phyloP scores from a whole-genome alignment of 2,888 invertebrate species.

The Crematogaster levior region DNA sequence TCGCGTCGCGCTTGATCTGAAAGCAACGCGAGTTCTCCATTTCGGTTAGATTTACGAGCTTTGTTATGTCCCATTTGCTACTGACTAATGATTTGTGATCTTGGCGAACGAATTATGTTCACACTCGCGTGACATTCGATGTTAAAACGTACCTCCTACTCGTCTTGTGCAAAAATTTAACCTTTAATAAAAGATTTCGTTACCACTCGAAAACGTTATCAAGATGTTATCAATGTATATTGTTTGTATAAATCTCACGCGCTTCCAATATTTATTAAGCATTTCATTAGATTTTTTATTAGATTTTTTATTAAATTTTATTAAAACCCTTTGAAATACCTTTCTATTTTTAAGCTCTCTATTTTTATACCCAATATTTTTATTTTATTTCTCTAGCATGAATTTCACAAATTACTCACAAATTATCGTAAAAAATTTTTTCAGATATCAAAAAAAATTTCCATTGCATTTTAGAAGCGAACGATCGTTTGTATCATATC shows the following conservation, averaged over 20 bases:
- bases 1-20: background rate
- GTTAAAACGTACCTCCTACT: background rate
- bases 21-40: constrained; percentile 23
- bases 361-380: too few relatives aligned
- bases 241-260: background rate
- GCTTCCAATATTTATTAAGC: background rate
- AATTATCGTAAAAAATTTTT: background rate
- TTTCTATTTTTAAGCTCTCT: too few relatives aligned
- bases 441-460: background rate
- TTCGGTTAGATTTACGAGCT: constrained; percentile 29
- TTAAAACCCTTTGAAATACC: background rate
- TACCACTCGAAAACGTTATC: background rate
- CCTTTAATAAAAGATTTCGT: background rate
- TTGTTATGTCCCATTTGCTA: constrained; percentile 2
- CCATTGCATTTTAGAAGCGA: background rate
- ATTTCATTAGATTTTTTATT: too few relatives aligned
- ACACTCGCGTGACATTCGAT: constrained; percentile 3
- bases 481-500: background rate
- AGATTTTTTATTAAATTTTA: too few relatives aligned
- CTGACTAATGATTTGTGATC: constrained; percentile 48
- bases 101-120: background rate
- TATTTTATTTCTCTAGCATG: background rate
- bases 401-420: background rate
- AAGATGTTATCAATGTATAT: background rate
- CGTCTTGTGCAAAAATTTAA: background rate